phyloP scores from a whole-genome alignment of 2,113 vertebrate genomes.

The Hepsetus odoe region DNA sequence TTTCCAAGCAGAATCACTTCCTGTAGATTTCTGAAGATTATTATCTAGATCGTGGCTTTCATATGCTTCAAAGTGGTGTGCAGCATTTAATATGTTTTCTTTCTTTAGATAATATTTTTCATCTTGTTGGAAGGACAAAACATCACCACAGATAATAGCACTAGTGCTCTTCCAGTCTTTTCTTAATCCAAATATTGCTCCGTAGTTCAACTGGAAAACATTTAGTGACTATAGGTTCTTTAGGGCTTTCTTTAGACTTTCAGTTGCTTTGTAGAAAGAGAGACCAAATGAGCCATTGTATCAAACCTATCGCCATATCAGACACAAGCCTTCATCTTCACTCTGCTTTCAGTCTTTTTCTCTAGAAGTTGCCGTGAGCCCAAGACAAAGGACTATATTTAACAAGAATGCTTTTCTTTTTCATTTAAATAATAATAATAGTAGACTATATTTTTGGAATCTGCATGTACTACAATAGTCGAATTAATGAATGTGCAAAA shows the following conservation, averaged over 20 bases:
- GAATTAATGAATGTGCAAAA: slow-evolving; percentile 8
- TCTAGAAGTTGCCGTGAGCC: not conserved
- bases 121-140: not conserved
- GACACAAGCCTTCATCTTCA: not conserved
- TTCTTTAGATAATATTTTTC: slow-evolving; percentile 1
- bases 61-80: not conserved
- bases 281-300: not conserved
- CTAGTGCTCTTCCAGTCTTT: slow-evolving; percentile 23
- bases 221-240: not conserved
- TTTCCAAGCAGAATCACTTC: not conserved
- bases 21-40: not conserved
- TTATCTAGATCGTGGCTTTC: not conserved
- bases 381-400: not conserved
- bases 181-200: slow-evolving; percentile 5
- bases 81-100: too few species aligned
- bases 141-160: slow-evolving; percentile 31
- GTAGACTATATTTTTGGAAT: not conserved
- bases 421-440: not conserved
- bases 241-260: not conserved
- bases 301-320: not conserved
- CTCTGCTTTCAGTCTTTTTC: not conserved
- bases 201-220: slow-evolving; percentile 5
- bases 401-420: too few species aligned
- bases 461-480: not conserved
- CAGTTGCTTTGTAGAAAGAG: not conserved